Percentiles rank a stretch among this genome's conserved stretches.
Conservation (phyloP, 1,140 invertebrate genomes). For the Varroa destructor region DNA sequence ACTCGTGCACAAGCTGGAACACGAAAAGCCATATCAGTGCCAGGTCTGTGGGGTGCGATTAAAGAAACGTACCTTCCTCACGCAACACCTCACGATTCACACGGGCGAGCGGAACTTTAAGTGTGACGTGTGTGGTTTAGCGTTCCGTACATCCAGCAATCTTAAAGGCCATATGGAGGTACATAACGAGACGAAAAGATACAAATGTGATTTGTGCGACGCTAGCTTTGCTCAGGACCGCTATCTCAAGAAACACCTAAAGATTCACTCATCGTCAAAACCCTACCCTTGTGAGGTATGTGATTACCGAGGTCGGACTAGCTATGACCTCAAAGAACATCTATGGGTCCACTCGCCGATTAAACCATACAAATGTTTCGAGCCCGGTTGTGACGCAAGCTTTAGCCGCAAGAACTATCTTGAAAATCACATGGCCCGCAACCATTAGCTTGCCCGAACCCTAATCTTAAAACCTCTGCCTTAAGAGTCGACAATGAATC, state of each 20-base stretch:
- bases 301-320: constrained; percentile 2
- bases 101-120: constrained; percentile 31
- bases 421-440: constrained; percentile 12
- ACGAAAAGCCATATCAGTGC: constrained; percentile 19
- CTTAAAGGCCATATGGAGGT: constrained; percentile 27
- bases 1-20: not conserved
- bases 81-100: constrained; percentile 28
- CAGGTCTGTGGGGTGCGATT: constrained; percentile 5
- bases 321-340: constrained; percentile 14
- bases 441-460: not conserved
- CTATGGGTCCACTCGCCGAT: constrained; percentile 14
- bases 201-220: constrained; percentile 61
- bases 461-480: too few species aligned
- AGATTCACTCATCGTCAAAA: constrained; percentile 43
- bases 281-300: constrained; percentile 46
- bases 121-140: constrained; percentile 29
- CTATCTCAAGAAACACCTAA: constrained; percentile 34
- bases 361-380: constrained; percentile 9
- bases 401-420: constrained; percentile 20
- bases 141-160: constrained; percentile 29
- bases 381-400: constrained; percentile 12
- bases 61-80: constrained; percentile 21
- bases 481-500: too few species aligned
- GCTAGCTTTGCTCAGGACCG: constrained; percentile 38
- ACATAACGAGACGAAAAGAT: constrained; percentile 38